Percentiles rank a stretch among this genome's conserved stretches.
Evolutionary conservation across 2,113 vertebrate genomes (phyloP).

Genomic region (Pedetes capensis): DNA sequence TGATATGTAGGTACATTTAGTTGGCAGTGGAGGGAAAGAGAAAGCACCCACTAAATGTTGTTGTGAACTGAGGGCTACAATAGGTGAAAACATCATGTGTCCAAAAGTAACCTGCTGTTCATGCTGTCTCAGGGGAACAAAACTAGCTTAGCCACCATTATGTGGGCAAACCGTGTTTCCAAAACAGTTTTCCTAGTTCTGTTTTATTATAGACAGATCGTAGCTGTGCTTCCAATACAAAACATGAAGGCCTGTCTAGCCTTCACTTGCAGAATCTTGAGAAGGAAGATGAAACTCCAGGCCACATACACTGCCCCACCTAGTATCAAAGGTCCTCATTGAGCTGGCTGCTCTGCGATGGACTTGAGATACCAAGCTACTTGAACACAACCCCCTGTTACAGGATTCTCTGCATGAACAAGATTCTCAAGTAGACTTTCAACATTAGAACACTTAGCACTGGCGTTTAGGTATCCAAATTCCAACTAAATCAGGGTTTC

Average conservation of each 20-base stretch:
- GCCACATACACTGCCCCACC: neutral
- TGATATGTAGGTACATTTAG: accelerated
- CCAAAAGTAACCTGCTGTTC: neutral
- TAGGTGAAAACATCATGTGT: neutral
- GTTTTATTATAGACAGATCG: neutral
- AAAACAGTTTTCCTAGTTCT: neutral
- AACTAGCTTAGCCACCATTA: neutral
- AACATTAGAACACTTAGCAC: neutral
- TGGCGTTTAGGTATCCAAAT: neutral
- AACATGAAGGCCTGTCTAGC: neutral
- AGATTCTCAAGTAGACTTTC: neutral
- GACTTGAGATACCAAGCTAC: neutral
- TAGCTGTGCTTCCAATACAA: neutral
- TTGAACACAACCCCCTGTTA: neutral
- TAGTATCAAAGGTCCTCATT: neutral
- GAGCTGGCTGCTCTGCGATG: neutral
- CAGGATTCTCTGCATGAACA: neutral
- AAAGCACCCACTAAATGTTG: neutral
- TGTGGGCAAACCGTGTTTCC: neutral
- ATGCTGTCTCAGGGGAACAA: neutral
- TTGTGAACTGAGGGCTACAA: neutral
- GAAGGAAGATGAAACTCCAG: neutral
- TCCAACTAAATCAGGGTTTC: neutral
- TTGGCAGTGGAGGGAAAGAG: neutral
- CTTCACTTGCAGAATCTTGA: neutral